Percentiles rank a stretch among this genome's conserved stretches.
These are phyloP conservation scores for Phyllostomus hastatus DNA, from an alignment of 2,113 vertebrate species.

Conservation along the genomic window DNA sequence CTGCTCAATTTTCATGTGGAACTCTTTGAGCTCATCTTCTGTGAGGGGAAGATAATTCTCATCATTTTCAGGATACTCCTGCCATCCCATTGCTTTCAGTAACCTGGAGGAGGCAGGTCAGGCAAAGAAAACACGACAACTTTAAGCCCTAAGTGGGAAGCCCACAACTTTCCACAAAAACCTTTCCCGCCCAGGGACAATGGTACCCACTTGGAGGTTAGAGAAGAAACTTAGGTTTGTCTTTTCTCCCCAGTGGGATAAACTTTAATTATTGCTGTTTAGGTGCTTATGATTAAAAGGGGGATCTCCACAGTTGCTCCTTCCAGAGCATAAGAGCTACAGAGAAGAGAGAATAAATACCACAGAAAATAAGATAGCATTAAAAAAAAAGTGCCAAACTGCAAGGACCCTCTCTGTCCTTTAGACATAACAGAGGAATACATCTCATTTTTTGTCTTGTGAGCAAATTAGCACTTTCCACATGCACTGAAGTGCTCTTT, in stretches of 20 bases:
- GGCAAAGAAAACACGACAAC: background rate
- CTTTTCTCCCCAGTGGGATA: background rate
- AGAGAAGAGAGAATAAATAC: background rate
- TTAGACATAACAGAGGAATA: background rate
- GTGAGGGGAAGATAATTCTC: slow-evolving; percentile 98
- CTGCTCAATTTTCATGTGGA: slow-evolving; percentile 98
- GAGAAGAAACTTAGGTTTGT: background rate
- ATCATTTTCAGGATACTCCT: slow-evolving; percentile 98
- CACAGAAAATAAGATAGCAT: background rate
- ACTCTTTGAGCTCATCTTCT: slow-evolving; percentile 97
- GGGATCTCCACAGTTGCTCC: background rate
- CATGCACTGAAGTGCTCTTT: background rate
- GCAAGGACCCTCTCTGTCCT: background rate
- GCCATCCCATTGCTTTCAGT: slow-evolving; percentile 99
- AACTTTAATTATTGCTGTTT: background rate
- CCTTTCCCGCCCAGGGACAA: background rate
- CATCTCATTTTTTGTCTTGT: background rate
- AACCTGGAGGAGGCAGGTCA: slow-evolving; percentile 81
- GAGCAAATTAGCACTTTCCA: background rate
- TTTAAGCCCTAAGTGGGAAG: background rate
- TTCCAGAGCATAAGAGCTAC: background rate
- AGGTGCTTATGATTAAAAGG: background rate
- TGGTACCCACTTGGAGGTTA: background rate
- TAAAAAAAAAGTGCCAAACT: background rate
- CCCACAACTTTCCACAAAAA: background rate